Evolutionary conservation across 2,797 vertebrate species (phyloP), one percentile per base, ranked within the genome.

Genomic region (Cynopterus sphinx): DNA sequence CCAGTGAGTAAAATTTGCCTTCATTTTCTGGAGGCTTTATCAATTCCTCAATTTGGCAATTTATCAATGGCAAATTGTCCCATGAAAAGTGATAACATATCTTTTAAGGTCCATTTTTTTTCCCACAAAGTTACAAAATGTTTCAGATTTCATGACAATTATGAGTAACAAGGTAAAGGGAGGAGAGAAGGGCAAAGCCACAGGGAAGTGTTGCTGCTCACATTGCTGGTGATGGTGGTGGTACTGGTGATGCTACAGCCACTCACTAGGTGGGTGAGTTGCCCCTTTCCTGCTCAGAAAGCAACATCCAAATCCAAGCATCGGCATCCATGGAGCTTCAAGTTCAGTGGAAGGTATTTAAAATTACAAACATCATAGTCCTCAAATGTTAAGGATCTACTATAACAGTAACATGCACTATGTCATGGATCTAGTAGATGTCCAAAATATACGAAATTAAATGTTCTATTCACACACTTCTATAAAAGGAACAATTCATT

Each of bases 271-370:
- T 36, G 26, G 6, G 7, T 15, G 13, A 65, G 22, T 6, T 28
- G 55, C 11, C n/a, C 28, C 26, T 10, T 11, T 31, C 17, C 41
- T 12, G 17, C 86, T 43, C 22, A 33, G 43, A 55, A n/a, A 1
- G 5, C 9, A 75, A 70, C 1, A 15, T 1, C 39, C 24, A 77
- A 65, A 82, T 31, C 46, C 39, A 41, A 6, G 41, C 43, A 28
- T 46, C 2, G 0, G 0, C 22, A n/a, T 24, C 22, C 61, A 3
- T 0, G 1, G 24, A 9, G 22, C 36, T 26, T 68, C 71, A 6
- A 11, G 22, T 17, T 70, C 49, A 39, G 31, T 33, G 46, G 31
- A 59, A 92, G 67, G 1, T 12, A 55, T 36, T 57, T 28, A 79
- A 65, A 70, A 41, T 70, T 81, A 63, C 28, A 26, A 39, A 21